Conservation (phyloP, 2,888 invertebrate species). For the Brenthis hecate region DNA sequence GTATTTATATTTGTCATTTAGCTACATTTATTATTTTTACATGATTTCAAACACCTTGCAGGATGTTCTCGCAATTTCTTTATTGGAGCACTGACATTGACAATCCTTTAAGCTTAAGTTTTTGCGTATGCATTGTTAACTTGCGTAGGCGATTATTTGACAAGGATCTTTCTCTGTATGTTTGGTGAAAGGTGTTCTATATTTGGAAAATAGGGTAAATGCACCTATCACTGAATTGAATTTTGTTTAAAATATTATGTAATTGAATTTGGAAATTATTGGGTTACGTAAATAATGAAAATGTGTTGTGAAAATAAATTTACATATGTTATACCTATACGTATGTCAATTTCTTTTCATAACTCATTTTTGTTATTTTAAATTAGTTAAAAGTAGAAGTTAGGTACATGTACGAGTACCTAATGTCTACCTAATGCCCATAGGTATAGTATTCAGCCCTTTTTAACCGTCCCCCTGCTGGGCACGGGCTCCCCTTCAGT, state of each 20-base stretch:
- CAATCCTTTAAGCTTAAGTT: conserved; percentile 54
- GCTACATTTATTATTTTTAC: background rate
- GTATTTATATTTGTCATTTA: background rate
- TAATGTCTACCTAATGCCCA: no score
- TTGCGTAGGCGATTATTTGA: conserved; percentile 72
- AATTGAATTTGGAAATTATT: background rate
- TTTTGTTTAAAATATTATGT: background rate
- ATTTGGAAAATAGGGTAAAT: conserved; percentile 51
- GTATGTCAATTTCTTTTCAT: no score
- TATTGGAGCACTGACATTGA: conserved; percentile 34
- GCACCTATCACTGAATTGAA: conserved; percentile 28
- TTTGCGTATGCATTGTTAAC: conserved; percentile 56
- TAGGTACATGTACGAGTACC: no score
- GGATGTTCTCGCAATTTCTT: conserved; percentile 49
- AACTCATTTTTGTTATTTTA: no score
- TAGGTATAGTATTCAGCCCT: no score
- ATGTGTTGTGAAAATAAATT: no score
- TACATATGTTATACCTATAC: no score
- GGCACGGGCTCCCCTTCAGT: no score
- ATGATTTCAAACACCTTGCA: conserved; percentile 52
- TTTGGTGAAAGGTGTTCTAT: conserved; percentile 63
- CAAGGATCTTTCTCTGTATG: conserved; percentile 64
- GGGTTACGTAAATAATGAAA: no score
- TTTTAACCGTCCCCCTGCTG: no score
- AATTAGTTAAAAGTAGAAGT: no score